phyloP scores from a whole-genome alignment of 2,888 invertebrate species.

The Thymelicus acteon region DNA sequence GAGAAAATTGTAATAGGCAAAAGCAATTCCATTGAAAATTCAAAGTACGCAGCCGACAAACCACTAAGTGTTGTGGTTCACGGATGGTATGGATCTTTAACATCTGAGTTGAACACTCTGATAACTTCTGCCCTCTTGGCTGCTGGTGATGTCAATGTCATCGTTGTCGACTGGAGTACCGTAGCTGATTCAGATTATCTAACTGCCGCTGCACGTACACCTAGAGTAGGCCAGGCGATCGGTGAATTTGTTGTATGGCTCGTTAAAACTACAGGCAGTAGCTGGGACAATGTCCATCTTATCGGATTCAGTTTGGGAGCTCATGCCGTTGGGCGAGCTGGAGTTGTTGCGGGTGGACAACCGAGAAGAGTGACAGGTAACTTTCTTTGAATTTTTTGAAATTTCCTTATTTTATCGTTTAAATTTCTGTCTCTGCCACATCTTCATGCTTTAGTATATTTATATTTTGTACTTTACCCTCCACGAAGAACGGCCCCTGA shows the following conservation, averaged over 20 bases:
- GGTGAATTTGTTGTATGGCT: slow-evolving; percentile 57
- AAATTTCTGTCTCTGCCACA: too few relatives aligned
- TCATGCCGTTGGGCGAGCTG: slow-evolving; percentile 61
- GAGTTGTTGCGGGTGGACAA: slow-evolving; percentile 49
- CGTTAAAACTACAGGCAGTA: slow-evolving; percentile 52
- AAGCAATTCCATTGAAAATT: slow-evolving; percentile 50
- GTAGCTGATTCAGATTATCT: slow-evolving; percentile 47
- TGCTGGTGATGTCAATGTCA: slow-evolving; percentile 55
- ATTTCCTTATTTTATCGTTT: too few relatives aligned
- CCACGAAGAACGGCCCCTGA: too few relatives aligned
- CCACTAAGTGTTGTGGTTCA: slow-evolving; percentile 56
- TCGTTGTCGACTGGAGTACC: slow-evolving; percentile 58
- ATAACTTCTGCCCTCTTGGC: slow-evolving; percentile 56
- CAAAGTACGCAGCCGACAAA: slow-evolving; percentile 52
- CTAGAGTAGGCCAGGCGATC: slow-evolving; percentile 45
- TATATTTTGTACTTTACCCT: too few relatives aligned
- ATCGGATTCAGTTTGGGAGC: slow-evolving; percentile 67
- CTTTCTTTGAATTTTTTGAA: too few relatives aligned
- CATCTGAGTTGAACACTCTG: slow-evolving; percentile 47
- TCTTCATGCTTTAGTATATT: too few relatives aligned
- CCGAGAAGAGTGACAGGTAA: slow-evolving; percentile 53
- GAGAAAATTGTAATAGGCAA: slow-evolving; percentile 54
- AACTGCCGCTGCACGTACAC: slow-evolving; percentile 44
- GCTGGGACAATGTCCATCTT: slow-evolving; percentile 58
- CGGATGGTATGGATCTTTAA: slow-evolving; percentile 56